These are phyloP conservation scores for Drosophila lacicola DNA, from an alignment of 2,888 invertebrate species.

Conservation along the genomic window DNA sequence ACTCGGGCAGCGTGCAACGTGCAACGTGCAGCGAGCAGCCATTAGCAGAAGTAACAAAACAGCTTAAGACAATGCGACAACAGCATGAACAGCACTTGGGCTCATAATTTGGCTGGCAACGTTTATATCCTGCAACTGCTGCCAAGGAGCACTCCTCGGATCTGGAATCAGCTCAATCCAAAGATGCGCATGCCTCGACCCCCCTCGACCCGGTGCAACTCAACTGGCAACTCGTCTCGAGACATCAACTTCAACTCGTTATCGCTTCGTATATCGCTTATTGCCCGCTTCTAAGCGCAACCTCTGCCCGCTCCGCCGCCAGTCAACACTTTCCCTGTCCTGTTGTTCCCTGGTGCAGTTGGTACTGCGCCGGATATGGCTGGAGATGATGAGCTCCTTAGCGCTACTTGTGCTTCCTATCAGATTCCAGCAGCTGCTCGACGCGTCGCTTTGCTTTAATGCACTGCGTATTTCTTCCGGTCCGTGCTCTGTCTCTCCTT, in stretches of 20 bases:
- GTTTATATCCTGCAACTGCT: neutral
- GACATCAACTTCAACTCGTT: constrained; percentile 73
- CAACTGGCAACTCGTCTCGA: constrained; percentile 15
- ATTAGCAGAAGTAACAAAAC: constrained; percentile 55
- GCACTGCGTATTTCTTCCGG: constrained; percentile 74
- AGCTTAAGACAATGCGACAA: constrained; percentile 23
- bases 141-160: neutral
- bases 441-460: constrained; percentile 48
- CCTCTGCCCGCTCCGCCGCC: neutral
- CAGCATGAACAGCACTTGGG: constrained; percentile 5
- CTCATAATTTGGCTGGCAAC: constrained; percentile 3
- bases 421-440: constrained; percentile 79
- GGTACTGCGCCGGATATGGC: constrained; percentile 66
- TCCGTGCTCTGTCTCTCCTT: constrained; percentile 29
- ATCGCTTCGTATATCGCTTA: constrained; percentile 79
- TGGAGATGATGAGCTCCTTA: constrained; percentile 65
- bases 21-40: constrained; percentile 33
- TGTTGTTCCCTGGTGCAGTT: constrained; percentile 29
- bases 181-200: constrained; percentile 29
- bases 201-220: constrained; percentile 8
- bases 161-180: constrained; percentile 51
- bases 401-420: constrained; percentile 61
- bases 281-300: constrained; percentile 56
- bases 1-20: constrained; percentile 18
- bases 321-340: constrained; percentile 58